Evolutionary conservation across 2,888 invertebrate genomes (phyloP), one percentile per base, ranked within the genome.

Genomic region (Neoitamus cyanurus): DNA sequence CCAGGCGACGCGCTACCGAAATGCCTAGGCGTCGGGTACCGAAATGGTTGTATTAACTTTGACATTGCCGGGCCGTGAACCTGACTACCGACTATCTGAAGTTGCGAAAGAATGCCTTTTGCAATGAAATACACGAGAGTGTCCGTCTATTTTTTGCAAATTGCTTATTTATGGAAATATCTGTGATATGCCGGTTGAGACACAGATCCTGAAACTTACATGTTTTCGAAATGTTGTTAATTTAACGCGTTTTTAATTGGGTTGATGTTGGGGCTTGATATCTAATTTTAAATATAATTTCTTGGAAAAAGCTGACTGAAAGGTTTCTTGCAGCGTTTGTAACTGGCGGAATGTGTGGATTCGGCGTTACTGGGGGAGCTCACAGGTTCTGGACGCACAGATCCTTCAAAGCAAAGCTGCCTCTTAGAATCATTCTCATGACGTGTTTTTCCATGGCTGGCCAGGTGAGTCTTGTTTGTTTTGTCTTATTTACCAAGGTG

Each of bases 321-420:
- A 20, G 0, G n/a, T 73, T 83, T 70, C 5, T 42, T 73, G 0
- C 37, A 94, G 94, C 92, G 28, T 90, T 91, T 34, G 84, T 93
- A 7, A 89, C 92, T 85, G 94, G 94, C n/a, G 92, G 92, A 36
- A 87, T 93, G 0, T 93, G 93, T 25, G 95, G 94, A 11, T 94
- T 95, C 86, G 94, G 95, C 7, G 93, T 95, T 11, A 95, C 95
- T 0, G 95, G 92, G 0, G 95, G 95, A 9, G 95, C 92, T 0
- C 95, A 95, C 89, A 92, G 95, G 48, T 92, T 92, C 84, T 95
- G 94, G 94, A 93, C 93, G 75, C 95, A 95, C 89, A 92, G 93
- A 87, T 92, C 94, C 0, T 95, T 93, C 88, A 95, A 94, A 90
- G 95, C 94, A 0, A 94, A 92, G 87, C 86, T 92, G 86, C 93